Evolutionary conservation across 2,888 invertebrate genomes (phyloP).

Genomic region (Polyploca ridens): DNA sequence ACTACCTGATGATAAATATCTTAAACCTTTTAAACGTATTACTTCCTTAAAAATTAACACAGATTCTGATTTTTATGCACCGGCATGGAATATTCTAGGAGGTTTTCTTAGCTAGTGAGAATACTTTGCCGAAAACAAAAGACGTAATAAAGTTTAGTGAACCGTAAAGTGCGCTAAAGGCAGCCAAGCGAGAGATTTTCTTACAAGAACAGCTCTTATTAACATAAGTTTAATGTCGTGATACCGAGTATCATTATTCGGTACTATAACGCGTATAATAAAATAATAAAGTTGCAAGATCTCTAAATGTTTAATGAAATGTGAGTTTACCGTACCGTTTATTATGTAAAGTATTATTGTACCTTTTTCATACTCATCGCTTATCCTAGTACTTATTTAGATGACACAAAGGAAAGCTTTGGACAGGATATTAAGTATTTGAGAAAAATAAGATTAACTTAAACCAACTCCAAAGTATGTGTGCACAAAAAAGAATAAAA

Average conservation of each 20-base stretch:
- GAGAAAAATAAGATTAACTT: too few species aligned
- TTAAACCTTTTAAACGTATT: background rate
- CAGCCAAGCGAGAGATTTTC: conserved; percentile 47
- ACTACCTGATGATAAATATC: too few species aligned
- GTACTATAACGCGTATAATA: conserved; percentile 9
- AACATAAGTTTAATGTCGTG: conserved; percentile 30
- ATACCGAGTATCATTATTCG: conserved; percentile 8
- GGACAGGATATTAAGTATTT: background rate
- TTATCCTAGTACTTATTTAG: background rate
- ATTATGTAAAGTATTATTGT: conserved; percentile 9
- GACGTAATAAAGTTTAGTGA: conserved; percentile 62
- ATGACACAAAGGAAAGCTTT: background rate
- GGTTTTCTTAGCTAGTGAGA: conserved; percentile 23
- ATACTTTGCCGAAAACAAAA: conserved; percentile 42
- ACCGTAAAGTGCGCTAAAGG: conserved; percentile 45
- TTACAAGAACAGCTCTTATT: conserved; percentile 32
- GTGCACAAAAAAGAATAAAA: too few species aligned
- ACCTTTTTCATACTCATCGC: background rate
- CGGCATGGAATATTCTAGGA: background rate
- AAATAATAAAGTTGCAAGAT: conserved; percentile 3
- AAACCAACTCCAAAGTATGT: background rate
- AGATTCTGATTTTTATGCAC: background rate
- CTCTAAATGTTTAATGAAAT: conserved; percentile 4
- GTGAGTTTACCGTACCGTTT: conserved; percentile 10
- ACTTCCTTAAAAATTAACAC: background rate